Base-by-base conservation (phyloP, 2,113 vertebrate genomes). In the Peromyscus polionotus region DNA sequence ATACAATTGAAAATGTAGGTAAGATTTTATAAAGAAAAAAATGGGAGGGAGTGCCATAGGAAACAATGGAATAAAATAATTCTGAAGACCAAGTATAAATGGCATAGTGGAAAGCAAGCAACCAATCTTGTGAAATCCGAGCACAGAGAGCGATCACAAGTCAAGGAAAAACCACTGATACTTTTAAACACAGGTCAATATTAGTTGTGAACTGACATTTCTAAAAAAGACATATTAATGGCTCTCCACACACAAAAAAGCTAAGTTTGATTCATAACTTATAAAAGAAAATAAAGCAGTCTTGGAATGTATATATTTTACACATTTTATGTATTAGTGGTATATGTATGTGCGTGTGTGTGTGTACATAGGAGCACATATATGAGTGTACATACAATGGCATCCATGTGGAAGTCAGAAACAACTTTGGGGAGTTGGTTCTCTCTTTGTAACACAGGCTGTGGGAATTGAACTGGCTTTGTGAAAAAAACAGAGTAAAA, bases 1-100 rank as follows among this genome's bases (percentile, higher is more conserved):
- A 93, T 12, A 87, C 70, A 79, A 96, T 68, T 86, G 33, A 36
- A 94, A 97, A 91, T 28, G n/a, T 93, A 59, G 20, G 22, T 81
- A 73, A 90, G 28, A 94, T 54, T 51, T 94, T 88, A 72, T 19
- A 31, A 85, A 92, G 68, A 48, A 36, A 12, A 22, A 9, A 17
- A 45, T 6, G 16, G 3, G 16, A 45, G 22, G 68, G 31, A 39
- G 5, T 54, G 12, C 22, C 5, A 14, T 20, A 92, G 7, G 39
- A 92, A 76, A 39, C 16, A 68, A 33, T 9, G 79, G n/a, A 22
- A 83, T 4, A n/a, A 91, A 72, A 57, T 51, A 83, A 20, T 42
- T 80, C 17, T 68, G 31, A 87, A 89, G 86, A n/a, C 24, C 28
- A 68, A 91, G 80, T 28, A 13, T 45, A 89, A 94, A 16, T 72